Evolutionary conservation across 2,113 vertebrate genomes (phyloP).

Genomic region (Terrapene triunguis): DNA sequence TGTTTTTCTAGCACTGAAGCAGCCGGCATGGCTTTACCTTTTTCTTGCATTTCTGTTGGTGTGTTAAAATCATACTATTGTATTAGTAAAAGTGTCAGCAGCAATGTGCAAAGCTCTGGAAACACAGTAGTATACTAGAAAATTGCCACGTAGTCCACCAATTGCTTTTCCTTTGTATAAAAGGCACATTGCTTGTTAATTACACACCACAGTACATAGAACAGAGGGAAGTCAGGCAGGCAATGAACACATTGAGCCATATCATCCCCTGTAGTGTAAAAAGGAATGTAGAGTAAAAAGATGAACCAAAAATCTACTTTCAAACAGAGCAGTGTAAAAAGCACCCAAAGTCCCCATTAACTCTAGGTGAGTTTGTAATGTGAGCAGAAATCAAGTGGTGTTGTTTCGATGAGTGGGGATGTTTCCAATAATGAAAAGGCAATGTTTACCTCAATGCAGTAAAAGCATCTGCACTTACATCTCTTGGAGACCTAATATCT

Average conservation of each 20-base stretch:
- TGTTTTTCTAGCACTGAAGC: conserved; percentile 52
- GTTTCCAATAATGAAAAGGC: not conserved
- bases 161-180: conserved; percentile 55
- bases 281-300: conserved; percentile 30
- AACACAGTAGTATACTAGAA: conserved; percentile 54
- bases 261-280: not conserved
- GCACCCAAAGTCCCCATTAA: not conserved
- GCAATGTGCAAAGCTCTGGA: conserved; percentile 70
- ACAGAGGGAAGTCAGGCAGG: conserved; percentile 50
- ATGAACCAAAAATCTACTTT: conserved; percentile 2
- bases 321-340: not conserved
- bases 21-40: conserved; percentile 59
- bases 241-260: conserved; percentile 22
- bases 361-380: not conserved
- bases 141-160: conserved; percentile 60
- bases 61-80: conserved; percentile 61
- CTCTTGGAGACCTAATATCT: not conserved
- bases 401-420: not conserved
- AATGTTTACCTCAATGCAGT: not conserved
- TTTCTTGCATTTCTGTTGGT: conserved; percentile 34
- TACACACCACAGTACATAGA: conserved; percentile 54
- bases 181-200: conserved; percentile 56
- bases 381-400: rapidly evolving
- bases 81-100: conserved; percentile 53
- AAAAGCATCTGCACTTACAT: rapidly evolving